Evolutionary conservation across 2,797 vertebrate species (phyloP), one percentile per base, ranked within the genome.

Genomic region (Melopsittacus undulatus): DNA sequence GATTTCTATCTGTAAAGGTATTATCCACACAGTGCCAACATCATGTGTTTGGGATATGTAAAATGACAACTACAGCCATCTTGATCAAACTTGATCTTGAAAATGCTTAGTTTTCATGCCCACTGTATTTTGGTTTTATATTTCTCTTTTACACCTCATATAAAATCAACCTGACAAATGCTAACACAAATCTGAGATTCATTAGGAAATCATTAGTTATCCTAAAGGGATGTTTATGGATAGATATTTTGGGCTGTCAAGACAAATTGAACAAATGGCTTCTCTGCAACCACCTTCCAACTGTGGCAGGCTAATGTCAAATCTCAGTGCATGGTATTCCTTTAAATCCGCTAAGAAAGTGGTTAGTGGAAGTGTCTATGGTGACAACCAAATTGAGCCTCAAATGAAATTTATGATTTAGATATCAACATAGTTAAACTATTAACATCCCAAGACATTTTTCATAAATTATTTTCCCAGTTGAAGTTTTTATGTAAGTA

Each of bases 171-270:
- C 40, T 94, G 92, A 95, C 92, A 96, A 94, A 92, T 79, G 68
- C 69, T 89, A 43, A 48, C 46, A 83, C 74, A 84, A 67, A 92
- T 83, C 83, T 92, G 76, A 80, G 69, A 40, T 86, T 92, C 76
- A 94, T 89, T 85, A 94, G 76, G 67, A 95, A 92, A 75, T 75
- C 67, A 97, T 97, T 97, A 95, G 94, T 94, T 90, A 74, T 92
- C 67, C 84, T 89, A 67, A 92, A 81, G 69, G 68, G 66, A 89
- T 85, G 30, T 83, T 94, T 94, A 91, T 92, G 66, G 89, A 57
- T 54, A 84, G 78, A 23, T 92, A 86, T 94, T 95, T 94, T 84
- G 64, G 78, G 64, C 68, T 97, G 95, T 97, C 95, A 96, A 77
- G 93, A 87, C 56, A 94, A 93, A 94, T 93, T 96, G 91, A 85